A percentile compares a stretch with the other conserved stretches of the same genome.
These are phyloP conservation scores for Aptenodytes patagonicus DNA, from an alignment of 2,113 vertebrate species.

Conservation along the genomic window DNA sequence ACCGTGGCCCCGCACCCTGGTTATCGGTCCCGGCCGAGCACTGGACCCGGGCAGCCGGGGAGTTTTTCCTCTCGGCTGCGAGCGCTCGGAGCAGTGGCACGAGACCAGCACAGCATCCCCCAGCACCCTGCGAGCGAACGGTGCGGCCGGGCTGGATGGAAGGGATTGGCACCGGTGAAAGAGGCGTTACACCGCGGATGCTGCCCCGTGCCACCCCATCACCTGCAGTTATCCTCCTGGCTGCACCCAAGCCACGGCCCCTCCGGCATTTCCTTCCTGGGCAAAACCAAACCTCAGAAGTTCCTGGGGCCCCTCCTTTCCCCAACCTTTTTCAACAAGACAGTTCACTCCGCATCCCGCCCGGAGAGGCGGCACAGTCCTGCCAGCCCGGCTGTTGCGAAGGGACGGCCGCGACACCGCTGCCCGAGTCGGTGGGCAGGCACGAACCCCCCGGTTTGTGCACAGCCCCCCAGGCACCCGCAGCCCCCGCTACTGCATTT, in stretches of 20 bases:
- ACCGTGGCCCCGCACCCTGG: fast-evolving
- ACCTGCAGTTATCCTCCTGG: not conserved
- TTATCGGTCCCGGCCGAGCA: fast-evolving
- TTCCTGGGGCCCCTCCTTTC: not conserved
- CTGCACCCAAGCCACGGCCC: not conserved
- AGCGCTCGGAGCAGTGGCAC: fast-evolving
- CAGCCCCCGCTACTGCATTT: not conserved
- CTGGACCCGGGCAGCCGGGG: fast-evolving
- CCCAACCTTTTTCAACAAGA: not conserved
- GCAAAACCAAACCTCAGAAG: not conserved
- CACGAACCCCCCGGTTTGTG: fast-evolving
- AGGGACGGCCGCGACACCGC: fast-evolving
- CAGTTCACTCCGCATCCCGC: not conserved
- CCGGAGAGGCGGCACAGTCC: not conserved
- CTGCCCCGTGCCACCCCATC: not conserved
- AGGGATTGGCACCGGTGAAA: not conserved
- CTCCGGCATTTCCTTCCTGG: not conserved
- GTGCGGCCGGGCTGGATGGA: not conserved
- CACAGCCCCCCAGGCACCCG: not conserved
- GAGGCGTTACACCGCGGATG: fast-evolving
- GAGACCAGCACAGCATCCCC: not conserved
- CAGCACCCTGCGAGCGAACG: fast-evolving
- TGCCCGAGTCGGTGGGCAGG: not conserved
- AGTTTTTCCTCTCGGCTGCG: not conserved
- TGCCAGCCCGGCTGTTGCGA: not conserved